phyloP scores from a whole-genome alignment of 37 sponge, comb jelly and placozoan genomes.

The Chondrilla cf. caribensis region DNA sequence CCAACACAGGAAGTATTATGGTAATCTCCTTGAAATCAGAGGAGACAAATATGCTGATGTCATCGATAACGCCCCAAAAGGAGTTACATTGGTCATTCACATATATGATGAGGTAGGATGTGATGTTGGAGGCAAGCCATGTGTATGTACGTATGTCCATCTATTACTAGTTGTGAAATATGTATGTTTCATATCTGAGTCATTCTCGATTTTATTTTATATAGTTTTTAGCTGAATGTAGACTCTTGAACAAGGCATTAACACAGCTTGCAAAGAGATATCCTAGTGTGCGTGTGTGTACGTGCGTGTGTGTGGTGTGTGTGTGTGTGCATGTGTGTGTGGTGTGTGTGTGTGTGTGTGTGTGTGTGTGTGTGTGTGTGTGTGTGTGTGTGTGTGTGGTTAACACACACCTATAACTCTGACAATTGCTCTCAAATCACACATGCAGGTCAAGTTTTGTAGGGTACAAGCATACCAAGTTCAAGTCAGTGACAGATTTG shows the following conservation, averaged over 20 bases:
- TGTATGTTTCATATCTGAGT: not conserved
- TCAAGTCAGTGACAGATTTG: conserved; percentile 46
- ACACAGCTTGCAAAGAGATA: not conserved
- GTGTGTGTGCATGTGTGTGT: too few species aligned
- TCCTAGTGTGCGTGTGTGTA: not conserved
- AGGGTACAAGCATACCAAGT: conserved; percentile 59
- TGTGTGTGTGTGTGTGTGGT: too few species aligned
- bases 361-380: too few species aligned
- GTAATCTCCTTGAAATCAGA: conserved; percentile 52
- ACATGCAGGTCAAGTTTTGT: conserved; percentile 66
- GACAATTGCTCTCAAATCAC: too few species aligned
- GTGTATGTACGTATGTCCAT: not conserved
- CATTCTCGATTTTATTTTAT: not conserved
- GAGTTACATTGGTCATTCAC: conserved; percentile 64
- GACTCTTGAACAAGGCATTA: not conserved
- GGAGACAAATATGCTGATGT: conserved; percentile 62
- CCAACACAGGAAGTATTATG: conserved; percentile 54
- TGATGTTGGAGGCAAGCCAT: not conserved
- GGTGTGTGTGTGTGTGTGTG: too few species aligned
- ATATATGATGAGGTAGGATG: conserved; percentile 67
- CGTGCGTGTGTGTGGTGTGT: not conserved
- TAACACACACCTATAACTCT: too few species aligned
- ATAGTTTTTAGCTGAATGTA: not conserved
- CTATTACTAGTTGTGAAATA: too few species aligned
- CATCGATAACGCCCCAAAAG: conserved; percentile 57